Evolutionary conservation across 2,113 vertebrate genomes (phyloP).

Genomic region (Bubalus kerabau): DNA sequence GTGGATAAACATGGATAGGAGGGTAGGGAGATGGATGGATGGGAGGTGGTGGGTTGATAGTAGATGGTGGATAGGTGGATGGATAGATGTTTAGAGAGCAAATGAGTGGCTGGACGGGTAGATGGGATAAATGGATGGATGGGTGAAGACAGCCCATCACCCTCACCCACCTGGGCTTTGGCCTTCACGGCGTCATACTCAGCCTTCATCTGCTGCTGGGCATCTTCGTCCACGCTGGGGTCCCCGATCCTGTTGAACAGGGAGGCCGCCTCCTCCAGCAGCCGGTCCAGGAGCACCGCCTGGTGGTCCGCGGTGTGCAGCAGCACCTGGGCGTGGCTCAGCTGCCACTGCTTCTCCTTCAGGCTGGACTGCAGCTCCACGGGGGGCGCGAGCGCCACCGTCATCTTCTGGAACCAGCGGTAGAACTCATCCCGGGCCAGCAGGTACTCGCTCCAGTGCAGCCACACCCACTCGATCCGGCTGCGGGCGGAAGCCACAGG

Average conservation of each 20-base stretch:
- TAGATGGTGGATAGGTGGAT: accelerated
- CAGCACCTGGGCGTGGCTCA: constrained; percentile 87
- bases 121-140: accelerated
- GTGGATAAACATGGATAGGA: accelerated
- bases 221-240: constrained; percentile 85
- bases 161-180: constrained; percentile 89
- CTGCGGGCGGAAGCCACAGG: constrained; percentile 71
- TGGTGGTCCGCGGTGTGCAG: constrained; percentile 85
- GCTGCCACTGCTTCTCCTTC: constrained; percentile 95
- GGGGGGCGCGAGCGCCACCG: constrained; percentile 80
- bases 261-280: constrained; percentile 89
- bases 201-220: constrained; percentile 85
- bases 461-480: constrained; percentile 98
- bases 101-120: background rate
- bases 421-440: constrained; percentile 90
- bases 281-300: constrained; percentile 85
- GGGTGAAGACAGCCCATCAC: accelerated
- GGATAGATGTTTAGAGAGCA: background rate
- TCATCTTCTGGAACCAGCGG: constrained; percentile 87
- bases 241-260: constrained; percentile 90
- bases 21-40: accelerated
- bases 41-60: background rate
- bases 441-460: constrained; percentile 96
- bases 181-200: constrained; percentile 84
- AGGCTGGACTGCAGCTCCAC: constrained; percentile 89